phyloP scores from a whole-genome alignment of 2,113 vertebrate species.

The Talpa occidentalis region DNA sequence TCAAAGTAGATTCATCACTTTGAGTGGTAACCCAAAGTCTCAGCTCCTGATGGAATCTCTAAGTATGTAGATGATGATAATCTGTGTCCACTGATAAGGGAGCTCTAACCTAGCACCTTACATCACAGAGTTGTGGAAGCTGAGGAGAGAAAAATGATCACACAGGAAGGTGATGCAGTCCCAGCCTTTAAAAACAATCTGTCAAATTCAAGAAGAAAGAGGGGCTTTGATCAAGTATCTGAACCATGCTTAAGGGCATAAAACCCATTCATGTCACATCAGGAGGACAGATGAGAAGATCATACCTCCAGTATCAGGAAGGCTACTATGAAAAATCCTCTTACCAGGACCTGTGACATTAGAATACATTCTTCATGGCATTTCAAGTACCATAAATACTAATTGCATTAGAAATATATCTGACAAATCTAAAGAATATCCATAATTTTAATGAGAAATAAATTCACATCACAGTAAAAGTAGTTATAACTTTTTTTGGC shows the following conservation, averaged over 20 bases:
- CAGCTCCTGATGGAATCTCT: not conserved
- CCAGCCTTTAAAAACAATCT: not conserved
- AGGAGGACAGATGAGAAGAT: constrained; percentile 7
- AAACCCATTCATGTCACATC: not conserved
- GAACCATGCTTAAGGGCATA: not conserved
- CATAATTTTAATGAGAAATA: constrained; percentile 12
- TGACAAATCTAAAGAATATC: constrained; percentile 18
- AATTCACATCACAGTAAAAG: constrained; percentile 45
- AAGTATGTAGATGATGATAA: not conserved
- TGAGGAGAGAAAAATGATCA: not conserved
- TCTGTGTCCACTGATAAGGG: not conserved
- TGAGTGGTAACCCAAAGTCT: constrained; percentile 3
- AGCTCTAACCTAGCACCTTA: not conserved
- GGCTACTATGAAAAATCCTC: constrained; percentile 5
- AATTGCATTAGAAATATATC: constrained; percentile 32
- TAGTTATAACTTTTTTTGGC: not conserved
- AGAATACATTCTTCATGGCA: constrained; percentile 24
- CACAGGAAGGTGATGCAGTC: not conserved
- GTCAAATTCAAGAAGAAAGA: not conserved
- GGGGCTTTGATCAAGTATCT: not conserved
- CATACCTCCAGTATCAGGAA: constrained; percentile 16
- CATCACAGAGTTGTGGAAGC: not conserved
- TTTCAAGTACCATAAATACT: constrained; percentile 34
- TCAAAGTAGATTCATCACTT: constrained; percentile 13
- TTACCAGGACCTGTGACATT: not conserved